Evolutionary conservation across 2,113 vertebrate species (phyloP).

Genomic region (Eonycteris spelaea): DNA sequence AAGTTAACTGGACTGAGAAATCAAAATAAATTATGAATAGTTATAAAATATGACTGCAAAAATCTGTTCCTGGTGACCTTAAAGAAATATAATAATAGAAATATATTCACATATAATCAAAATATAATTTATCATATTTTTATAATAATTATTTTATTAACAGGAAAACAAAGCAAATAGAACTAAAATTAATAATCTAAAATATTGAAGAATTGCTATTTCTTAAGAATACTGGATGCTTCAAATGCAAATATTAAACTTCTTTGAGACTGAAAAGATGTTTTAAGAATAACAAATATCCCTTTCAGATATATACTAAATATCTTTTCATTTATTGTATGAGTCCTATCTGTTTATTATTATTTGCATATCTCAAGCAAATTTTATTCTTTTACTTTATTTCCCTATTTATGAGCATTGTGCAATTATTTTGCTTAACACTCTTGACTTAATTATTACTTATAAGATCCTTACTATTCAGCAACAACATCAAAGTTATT

Average conservation of each 20-base stretch:
- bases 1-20: conserved; percentile 8
- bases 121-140: not conserved
- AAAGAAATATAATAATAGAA: not conserved
- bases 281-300: not conserved
- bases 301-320: not conserved
- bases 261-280: not conserved
- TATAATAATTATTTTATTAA: not conserved
- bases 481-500: not conserved
- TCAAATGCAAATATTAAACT: not conserved
- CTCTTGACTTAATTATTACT: not conserved
- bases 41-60: not conserved
- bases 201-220: not conserved
- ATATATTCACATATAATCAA: not conserved
- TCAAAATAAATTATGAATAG: not conserved
- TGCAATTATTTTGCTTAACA: not conserved
- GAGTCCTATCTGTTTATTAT: not conserved
- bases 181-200: not conserved
- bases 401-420: not conserved
- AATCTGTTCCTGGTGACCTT: not conserved
- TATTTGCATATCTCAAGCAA: not conserved
- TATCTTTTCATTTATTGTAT: not conserved
- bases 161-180: not conserved
- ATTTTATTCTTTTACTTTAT: not conserved
- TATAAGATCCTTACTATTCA: not conserved
- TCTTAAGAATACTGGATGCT: not conserved